Base-by-base conservation (phyloP, 2,888 invertebrate genomes). In the Drosophila kuntzei region DNA sequence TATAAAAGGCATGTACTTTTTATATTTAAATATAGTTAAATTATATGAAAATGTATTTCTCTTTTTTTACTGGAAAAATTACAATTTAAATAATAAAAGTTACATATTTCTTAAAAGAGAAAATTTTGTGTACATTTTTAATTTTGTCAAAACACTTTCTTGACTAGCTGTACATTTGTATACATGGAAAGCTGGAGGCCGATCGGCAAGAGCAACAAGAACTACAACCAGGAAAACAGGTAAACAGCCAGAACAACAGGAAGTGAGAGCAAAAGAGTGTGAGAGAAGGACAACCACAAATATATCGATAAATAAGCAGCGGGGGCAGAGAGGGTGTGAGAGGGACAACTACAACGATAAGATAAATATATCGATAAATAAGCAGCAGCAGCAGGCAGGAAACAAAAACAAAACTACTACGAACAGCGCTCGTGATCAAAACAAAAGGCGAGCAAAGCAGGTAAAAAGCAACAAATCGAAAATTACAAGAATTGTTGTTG, bases 161-260 rank as follows among this genome's bases (percentile, higher is more conserved):
- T 22, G 22, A 2, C 5, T 1, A 5, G 3, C 22, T 22, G 2
- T 22, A 58, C 27, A 34, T 6, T 29, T 32, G 20, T 22, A 51
- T 37, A 36, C 12, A 34, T 82, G 67, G 22, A 77, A 79, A 59
- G 68, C 79, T 68, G 70, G 71, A 64, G 64, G 73, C 79, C 57
- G 87, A 85, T 87, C 86, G 66, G 64, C 68, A 73, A 63, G 59
- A 58, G 29, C 53, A 49, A 61, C 36, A 71, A 71, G 63, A 71
- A 65, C 64, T 71, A 78, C 64, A 74, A 80, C 60, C 61, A 58
- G 70, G 68, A 58, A 59, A 82, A 84, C 85, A 87, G 86, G 82
- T 87, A 39, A 39, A 39, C 16, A 16, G 22, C 55, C 47, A 64
- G 36, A 77, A 72, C 62, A 74, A 64, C 65, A 81, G 86, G 73